Evolutionary conservation across 1,140 invertebrate genomes (phyloP).

Genomic region (Microplitis demolitor): DNA sequence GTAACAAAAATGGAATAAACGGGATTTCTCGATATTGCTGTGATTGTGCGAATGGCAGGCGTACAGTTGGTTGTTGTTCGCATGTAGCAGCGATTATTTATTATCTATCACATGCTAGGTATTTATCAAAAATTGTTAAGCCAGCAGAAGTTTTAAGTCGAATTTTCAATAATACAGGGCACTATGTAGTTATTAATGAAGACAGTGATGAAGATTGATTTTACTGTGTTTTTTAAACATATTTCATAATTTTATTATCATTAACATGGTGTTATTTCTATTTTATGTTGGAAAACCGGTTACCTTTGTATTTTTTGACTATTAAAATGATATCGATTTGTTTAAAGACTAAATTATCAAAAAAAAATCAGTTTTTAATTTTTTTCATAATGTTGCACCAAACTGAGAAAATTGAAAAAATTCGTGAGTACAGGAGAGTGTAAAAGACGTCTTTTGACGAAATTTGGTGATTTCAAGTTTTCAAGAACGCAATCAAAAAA

Average conservation of each 20-base stretch:
- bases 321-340: background rate
- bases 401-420: background rate
- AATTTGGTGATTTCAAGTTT: too few species aligned
- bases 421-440: too few species aligned
- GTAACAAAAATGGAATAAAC: background rate
- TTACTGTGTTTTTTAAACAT: background rate
- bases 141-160: conserved; percentile 9
- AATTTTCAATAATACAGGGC: background rate
- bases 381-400: background rate
- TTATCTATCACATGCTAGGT: conserved; percentile 27
- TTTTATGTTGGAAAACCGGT: too few species aligned
- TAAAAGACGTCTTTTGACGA: too few species aligned
- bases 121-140: conserved; percentile 15
- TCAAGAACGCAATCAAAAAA: too few species aligned
- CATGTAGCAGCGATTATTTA: conserved; percentile 29
- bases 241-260: too few species aligned
- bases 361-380: background rate
- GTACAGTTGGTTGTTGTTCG: conserved; percentile 30
- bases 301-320: background rate
- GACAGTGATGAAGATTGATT: conserved; percentile 22
- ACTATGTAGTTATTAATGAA: conserved; percentile 6
- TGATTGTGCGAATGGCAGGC: conserved; percentile 29
- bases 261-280: too few species aligned
- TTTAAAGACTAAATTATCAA: background rate
- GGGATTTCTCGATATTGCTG: conserved; percentile 25